phyloP scores from a whole-genome alignment of 1,140 invertebrate genomes.

The Bombus affinis region DNA sequence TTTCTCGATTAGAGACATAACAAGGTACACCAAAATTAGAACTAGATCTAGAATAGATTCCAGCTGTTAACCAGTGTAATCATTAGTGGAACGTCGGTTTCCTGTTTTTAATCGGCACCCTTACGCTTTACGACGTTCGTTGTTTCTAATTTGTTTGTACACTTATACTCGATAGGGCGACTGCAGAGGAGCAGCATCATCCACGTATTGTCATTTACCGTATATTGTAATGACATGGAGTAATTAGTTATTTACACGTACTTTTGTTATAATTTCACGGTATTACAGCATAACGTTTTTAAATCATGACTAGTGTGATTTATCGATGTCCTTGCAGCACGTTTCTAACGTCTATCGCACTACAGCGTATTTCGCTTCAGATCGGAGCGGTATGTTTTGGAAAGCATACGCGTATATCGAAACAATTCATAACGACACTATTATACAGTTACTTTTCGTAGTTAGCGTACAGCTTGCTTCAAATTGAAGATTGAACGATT shows the following conservation, averaged over 20 bases:
- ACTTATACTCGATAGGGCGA: neutral
- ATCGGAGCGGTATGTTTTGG: conserved; percentile 2
- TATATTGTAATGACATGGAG: neutral
- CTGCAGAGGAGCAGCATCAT: neutral
- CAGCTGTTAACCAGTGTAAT: neutral
- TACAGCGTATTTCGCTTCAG: neutral
- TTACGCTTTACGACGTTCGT: neutral
- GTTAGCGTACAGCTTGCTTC: too few species aligned
- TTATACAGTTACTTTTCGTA: neutral
- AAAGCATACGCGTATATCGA: neutral
- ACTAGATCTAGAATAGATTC: neutral
- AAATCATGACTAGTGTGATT: conserved; percentile 35
- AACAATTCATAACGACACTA: neutral
- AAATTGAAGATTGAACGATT: neutral
- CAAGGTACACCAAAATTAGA: neutral
- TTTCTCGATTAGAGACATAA: neutral
- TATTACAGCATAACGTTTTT: conserved; percentile 8
- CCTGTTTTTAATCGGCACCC: neutral
- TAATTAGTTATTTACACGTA: conserved; percentile 14
- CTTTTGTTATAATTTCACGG: conserved; percentile 20
- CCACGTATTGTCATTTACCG: neutral
- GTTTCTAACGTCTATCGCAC: neutral
- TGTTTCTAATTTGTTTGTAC: neutral
- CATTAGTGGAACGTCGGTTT: neutral
- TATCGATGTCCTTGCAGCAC: conserved; percentile 35